phyloP scores from a whole-genome alignment of 1,140 invertebrate genomes.

The Calycopis cecrops region DNA sequence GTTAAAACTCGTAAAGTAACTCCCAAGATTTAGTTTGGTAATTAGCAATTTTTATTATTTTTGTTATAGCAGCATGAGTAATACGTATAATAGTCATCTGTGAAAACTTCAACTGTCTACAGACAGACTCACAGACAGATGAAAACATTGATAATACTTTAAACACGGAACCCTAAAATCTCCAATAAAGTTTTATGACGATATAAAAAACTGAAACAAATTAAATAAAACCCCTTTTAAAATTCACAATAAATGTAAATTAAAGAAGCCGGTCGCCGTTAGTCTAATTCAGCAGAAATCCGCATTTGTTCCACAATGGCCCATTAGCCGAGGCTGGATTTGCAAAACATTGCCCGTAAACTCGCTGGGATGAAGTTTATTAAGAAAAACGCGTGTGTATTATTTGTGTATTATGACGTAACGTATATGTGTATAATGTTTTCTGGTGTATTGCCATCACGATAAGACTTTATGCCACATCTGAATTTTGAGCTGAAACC shows the following conservation, averaged over 20 bases:
- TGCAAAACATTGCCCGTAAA: conserved; percentile 56
- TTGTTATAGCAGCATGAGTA: too few relatives aligned
- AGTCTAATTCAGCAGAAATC: conserved; percentile 55
- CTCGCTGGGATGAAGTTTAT: conserved; percentile 50
- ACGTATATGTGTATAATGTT: background rate
- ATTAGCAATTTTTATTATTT: too few relatives aligned
- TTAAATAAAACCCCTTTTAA: conserved; percentile 24
- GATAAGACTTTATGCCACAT: too few relatives aligned
- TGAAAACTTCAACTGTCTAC: too few relatives aligned
- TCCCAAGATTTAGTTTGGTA: too few relatives aligned
- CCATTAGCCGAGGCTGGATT: conserved; percentile 51
- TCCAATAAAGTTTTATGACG: background rate
- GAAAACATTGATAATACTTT: too few relatives aligned
- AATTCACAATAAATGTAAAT: conserved; percentile 40
- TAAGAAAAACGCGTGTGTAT: conserved; percentile 54
- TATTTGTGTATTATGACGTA: conserved; percentile 30
- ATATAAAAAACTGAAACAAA: conserved; percentile 16
- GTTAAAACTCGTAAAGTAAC: too few relatives aligned
- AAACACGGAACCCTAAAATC: too few relatives aligned
- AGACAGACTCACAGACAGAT: too few relatives aligned
- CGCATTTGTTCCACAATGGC: conserved; percentile 51
- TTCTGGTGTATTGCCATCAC: too few relatives aligned
- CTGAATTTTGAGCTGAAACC: too few relatives aligned
- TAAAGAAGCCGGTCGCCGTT: conserved; percentile 48
- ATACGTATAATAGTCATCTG: too few relatives aligned